Evolutionary conservation across 2,888 invertebrate genomes (phyloP).

Genomic region (Sericinus montela): DNA sequence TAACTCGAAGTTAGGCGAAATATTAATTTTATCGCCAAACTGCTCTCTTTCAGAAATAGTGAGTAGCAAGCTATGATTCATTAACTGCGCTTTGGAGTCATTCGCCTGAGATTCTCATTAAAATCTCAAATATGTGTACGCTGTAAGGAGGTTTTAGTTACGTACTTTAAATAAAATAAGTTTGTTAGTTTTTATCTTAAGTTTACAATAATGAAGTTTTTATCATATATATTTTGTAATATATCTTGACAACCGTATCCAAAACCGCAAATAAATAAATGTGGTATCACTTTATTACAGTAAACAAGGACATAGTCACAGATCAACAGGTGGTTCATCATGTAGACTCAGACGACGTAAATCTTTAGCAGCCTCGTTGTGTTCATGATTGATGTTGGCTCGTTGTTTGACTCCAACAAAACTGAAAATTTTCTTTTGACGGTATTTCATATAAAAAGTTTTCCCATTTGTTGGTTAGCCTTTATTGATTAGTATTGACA

Average conservation of each 20-base stretch:
- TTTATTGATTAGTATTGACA: neutral
- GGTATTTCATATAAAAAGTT: neutral
- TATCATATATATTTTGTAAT: too few relatives aligned
- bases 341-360: conserved; percentile 29
- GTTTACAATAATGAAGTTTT: too few relatives aligned
- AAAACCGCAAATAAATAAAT: too few relatives aligned
- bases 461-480: neutral
- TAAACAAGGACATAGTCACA: too few relatives aligned
- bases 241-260: too few relatives aligned
- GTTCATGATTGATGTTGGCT: conserved; percentile 14
- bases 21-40: too few relatives aligned
- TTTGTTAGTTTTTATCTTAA: too few relatives aligned
- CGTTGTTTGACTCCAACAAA: conserved; percentile 2
- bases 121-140: conserved; percentile 67
- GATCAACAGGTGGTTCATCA: conserved; percentile 23
- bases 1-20: neutral
- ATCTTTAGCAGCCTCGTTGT: conserved; percentile 34
- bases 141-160: conserved; percentile 50
- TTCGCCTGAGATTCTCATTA: conserved; percentile 71
- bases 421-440: conserved; percentile 3
- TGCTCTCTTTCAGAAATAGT: too few relatives aligned
- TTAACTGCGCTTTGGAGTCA: conserved; percentile 39
- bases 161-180: too few relatives aligned
- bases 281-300: too few relatives aligned
- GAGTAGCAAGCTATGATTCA: neutral